phyloP scores from a whole-genome alignment of 2,888 invertebrate species.

The Gymnocheta viridis region DNA sequence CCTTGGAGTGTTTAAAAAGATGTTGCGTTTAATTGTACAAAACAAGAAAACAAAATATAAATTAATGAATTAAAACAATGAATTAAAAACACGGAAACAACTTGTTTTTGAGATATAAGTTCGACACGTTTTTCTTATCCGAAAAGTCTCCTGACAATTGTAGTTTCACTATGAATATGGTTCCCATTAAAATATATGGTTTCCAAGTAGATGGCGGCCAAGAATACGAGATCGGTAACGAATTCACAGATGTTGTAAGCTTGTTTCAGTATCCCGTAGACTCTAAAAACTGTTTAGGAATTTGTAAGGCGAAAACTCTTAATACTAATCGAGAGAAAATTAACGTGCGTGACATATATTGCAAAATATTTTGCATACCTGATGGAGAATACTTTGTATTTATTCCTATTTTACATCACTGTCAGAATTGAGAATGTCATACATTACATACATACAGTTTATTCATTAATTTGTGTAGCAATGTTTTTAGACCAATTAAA shows the following conservation, averaged over 20 bases:
- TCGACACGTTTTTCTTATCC: conserved; percentile 40
- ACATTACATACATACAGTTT: too few relatives aligned
- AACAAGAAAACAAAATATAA: conserved; percentile 15
- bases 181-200: conserved; percentile 50
- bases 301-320: conserved; percentile 46
- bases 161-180: conserved; percentile 45
- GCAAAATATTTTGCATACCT: too few relatives aligned
- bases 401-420: too few relatives aligned
- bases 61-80: background rate
- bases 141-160: conserved; percentile 39
- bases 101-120: conserved; percentile 42
- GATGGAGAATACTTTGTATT: too few relatives aligned
- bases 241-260: conserved; percentile 41
- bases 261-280: conserved; percentile 49
- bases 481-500: too few relatives aligned
- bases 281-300: conserved; percentile 55
- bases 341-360: too few relatives aligned
- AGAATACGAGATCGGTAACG: too few relatives aligned
- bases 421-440: too few relatives aligned
- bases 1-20: conserved; percentile 44
- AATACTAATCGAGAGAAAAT: too few relatives aligned
- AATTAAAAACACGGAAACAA: conserved; percentile 26
- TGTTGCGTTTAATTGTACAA: conserved; percentile 35
- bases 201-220: too few relatives aligned
- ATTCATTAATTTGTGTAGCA: too few relatives aligned